These are phyloP conservation scores for Nymphalis urticae DNA, from an alignment of 2,888 invertebrate genomes.

Conservation along the genomic window DNA sequence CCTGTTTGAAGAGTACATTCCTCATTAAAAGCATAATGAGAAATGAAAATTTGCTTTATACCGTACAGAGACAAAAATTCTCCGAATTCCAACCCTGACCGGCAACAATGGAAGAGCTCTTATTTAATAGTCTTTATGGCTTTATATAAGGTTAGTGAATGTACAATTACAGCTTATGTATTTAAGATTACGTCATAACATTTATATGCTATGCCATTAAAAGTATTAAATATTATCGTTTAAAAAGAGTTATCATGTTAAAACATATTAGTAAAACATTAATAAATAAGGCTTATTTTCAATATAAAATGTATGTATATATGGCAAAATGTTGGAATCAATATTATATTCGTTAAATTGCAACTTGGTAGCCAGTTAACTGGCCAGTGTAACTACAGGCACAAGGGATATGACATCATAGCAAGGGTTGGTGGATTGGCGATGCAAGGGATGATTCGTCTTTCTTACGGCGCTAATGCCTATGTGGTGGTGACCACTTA, in stretches of 20 bases:
- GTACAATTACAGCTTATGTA: slow-evolving; percentile 1
- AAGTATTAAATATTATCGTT: neutral
- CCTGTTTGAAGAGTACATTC: neutral
- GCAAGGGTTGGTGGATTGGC: too few relatives aligned
- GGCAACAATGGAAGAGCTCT: neutral
- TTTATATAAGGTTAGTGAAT: slow-evolving; percentile 5
- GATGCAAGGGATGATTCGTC: too few relatives aligned
- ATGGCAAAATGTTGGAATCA: too few relatives aligned
- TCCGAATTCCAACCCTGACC: slow-evolving; percentile 8
- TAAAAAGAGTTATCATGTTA: neutral
- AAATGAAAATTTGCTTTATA: slow-evolving; percentile 7
- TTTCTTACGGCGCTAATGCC: too few relatives aligned
- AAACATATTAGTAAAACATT: too few relatives aligned
- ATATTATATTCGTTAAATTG: too few relatives aligned
- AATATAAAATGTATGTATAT: too few relatives aligned
- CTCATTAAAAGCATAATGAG: neutral
- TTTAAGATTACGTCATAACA: slow-evolving; percentile 3
- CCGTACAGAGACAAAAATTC: slow-evolving; percentile 3
- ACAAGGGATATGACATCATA: too few relatives aligned
- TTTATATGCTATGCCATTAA: neutral
- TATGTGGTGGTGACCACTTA: too few relatives aligned
- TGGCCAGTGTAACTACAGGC: too few relatives aligned
- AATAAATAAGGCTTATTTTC: too few relatives aligned
- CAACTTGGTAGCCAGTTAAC: too few relatives aligned
- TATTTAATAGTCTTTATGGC: slow-evolving; percentile 12